Evolutionary conservation across 2,797 vertebrate species (phyloP), one percentile per base, ranked within the genome.

Genomic region (Sebastiscus albofasciatus): DNA sequence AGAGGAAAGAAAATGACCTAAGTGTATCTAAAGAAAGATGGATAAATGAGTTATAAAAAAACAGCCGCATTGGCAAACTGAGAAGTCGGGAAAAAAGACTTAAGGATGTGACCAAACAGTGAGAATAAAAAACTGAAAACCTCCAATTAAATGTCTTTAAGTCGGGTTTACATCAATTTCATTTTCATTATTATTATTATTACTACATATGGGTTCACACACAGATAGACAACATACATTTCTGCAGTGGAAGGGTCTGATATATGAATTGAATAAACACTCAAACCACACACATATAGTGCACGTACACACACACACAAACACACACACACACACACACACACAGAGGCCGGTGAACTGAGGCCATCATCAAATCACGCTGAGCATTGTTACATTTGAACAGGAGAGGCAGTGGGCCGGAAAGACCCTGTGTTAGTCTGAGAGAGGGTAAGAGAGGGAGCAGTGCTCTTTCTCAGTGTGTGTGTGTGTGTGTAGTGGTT

Each of bases 311-410:
- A 77, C 69, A 81, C 64, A 79, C 46, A 85, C 72, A 60, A 54
- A 74, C 60, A 72, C 67, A 72, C 39, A 73, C 34, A 76, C 77
- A 83, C 58, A 66, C 49, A 89, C 61, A 82, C 49, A 61, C 62
- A 81, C 52, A 84, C 61, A 76, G 14, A 85, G 77, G 61, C 78
- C 46, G 33, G 88, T 92, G 92, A 93, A 92, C 89, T 93, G 90
- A 89, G 91, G 90, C 91, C 93, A 93, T 94, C 91, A 93, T 95
- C 92, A 95, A 95, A 96, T 94, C 93, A 94, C 92, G 69, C 82
- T 85, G 94, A 93, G 92, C 91, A 94, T 93, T 94, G 93, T 94
- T 95, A 93, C 93, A 93, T 93, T 94, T 91, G 90, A 93, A 90
- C 87, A 87, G 91, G 84, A 89, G 81, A 93, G 82, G 80, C 92